These are phyloP conservation scores for Todiramphus saurophagus DNA, from an alignment of 2,113 vertebrate genomes.

Conservation along the genomic window DNA sequence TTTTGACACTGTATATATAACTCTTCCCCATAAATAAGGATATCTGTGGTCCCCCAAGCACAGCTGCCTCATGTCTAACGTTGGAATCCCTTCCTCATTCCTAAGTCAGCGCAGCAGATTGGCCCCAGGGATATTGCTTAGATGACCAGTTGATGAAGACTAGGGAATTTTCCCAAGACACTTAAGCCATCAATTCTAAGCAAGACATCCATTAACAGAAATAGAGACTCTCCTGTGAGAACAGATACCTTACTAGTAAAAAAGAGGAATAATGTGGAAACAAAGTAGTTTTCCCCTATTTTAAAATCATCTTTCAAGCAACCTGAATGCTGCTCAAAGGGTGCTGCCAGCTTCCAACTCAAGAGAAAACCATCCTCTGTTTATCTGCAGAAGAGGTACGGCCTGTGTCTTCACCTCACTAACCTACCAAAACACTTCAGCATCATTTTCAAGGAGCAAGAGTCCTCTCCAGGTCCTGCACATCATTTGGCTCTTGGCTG, in stretches of 20 bases:
- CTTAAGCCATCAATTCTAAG: conserved; percentile 4
- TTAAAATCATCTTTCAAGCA: conserved; percentile 2
- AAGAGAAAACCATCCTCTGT: neutral
- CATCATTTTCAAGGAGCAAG: neutral
- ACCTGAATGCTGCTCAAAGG: conserved; percentile 18
- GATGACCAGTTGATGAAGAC: neutral
- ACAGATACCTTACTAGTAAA: neutral
- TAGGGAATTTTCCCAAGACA: conserved; percentile 24
- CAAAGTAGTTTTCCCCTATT: neutral
- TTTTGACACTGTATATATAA: conserved; percentile 18
- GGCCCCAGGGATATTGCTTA: neutral
- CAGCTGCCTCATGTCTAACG: neutral
- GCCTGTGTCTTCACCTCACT: neutral
- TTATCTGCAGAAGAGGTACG: neutral
- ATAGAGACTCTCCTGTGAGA: neutral
- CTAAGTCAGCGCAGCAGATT: neutral
- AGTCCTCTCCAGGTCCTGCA: neutral
- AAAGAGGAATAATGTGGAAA: neutral
- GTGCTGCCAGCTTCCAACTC: neutral
- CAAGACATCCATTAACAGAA: neutral
- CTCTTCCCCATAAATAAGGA: neutral
- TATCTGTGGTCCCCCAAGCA: neutral
- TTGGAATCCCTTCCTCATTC: conserved; percentile 42
- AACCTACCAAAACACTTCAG: neutral
- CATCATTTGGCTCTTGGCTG: neutral